phyloP scores from a whole-genome alignment of 2,113 vertebrate species.

The Coptodon rendalli region DNA sequence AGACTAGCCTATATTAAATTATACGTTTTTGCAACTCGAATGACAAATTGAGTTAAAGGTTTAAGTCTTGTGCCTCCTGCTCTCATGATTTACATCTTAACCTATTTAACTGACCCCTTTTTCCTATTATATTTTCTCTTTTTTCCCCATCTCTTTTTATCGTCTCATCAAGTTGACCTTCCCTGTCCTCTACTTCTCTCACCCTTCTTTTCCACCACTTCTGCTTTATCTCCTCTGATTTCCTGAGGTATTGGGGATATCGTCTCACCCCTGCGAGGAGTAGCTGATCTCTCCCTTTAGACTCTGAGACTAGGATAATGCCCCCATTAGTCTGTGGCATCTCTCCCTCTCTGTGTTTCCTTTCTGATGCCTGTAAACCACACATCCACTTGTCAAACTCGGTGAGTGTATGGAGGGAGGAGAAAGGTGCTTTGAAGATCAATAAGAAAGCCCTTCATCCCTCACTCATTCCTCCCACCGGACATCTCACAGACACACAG shows the following conservation, averaged over 20 bases:
- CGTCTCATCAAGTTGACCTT: conserved; percentile 16
- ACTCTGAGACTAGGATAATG: conserved; percentile 28
- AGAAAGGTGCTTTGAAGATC: conserved; percentile 34
- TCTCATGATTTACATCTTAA: not conserved
- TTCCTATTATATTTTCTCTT: not conserved
- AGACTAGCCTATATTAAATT: not conserved
- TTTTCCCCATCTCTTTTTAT: rapidly evolving
- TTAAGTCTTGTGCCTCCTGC: not conserved
- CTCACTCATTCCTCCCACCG: conserved; percentile 29
- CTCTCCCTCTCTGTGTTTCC: not conserved
- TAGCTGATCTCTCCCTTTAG: conserved; percentile 51
- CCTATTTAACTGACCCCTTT: not conserved
- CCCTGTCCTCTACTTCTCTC: not conserved
- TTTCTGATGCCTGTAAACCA: not conserved
- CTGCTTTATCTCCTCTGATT: conserved; percentile 39
- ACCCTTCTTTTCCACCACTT: not conserved
- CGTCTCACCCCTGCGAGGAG: conserved; percentile 1
- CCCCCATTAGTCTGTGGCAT: conserved; percentile 1
- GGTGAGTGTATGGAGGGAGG: conserved; percentile 3
- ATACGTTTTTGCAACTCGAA: not conserved
- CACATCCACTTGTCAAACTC: conserved; percentile 5
- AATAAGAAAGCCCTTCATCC: conserved; percentile 53
- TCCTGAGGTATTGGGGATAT: conserved; percentile 40
- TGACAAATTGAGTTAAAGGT: not conserved
- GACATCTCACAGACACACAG: not conserved